Evolutionary conservation across 1,140 invertebrate genomes (phyloP).

Genomic region (Telenomus remus): DNA sequence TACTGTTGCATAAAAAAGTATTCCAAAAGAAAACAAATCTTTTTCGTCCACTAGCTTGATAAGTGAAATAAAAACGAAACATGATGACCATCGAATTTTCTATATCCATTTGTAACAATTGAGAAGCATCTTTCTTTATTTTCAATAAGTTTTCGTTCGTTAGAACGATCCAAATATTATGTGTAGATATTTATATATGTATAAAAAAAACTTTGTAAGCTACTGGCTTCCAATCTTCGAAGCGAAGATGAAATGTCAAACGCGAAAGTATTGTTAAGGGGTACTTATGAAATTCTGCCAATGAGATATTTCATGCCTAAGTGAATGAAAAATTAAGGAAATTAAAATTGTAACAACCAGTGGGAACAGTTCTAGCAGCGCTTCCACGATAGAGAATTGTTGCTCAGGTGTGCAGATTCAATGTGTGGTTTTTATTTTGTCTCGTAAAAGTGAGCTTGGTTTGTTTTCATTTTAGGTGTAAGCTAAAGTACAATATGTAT

Average conservation of each 20-base stretch:
- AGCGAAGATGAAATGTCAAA: constrained; percentile 49
- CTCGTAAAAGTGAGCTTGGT: constrained; percentile 5
- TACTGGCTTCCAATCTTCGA: constrained; percentile 51
- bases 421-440: constrained; percentile 15
- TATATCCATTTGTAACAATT: too few relatives aligned
- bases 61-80: constrained; percentile 7
- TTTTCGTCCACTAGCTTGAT: constrained; percentile 49
- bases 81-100: constrained; percentile 25
- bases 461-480: constrained; percentile 29
- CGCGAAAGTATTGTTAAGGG: constrained; percentile 55
- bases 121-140: constrained; percentile 31
- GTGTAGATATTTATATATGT: constrained; percentile 36
- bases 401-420: constrained; percentile 14
- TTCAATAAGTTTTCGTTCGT: constrained; percentile 36
- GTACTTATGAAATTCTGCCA: constrained; percentile 38
- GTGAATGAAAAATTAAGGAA: not conserved
- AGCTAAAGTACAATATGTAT: constrained; percentile 22
- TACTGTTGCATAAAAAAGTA: not conserved
- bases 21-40: not conserved
- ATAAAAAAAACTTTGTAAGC: constrained; percentile 36
- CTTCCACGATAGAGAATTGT: constrained; percentile 23
- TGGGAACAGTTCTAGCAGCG: constrained; percentile 13
- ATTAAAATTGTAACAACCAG: not conserved
- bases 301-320: constrained; percentile 12
- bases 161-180: constrained; percentile 24